Evolutionary conservation across 2,113 vertebrate genomes (phyloP), one percentile per base, ranked within the genome.

Genomic region (Tapirus terrestris): DNA sequence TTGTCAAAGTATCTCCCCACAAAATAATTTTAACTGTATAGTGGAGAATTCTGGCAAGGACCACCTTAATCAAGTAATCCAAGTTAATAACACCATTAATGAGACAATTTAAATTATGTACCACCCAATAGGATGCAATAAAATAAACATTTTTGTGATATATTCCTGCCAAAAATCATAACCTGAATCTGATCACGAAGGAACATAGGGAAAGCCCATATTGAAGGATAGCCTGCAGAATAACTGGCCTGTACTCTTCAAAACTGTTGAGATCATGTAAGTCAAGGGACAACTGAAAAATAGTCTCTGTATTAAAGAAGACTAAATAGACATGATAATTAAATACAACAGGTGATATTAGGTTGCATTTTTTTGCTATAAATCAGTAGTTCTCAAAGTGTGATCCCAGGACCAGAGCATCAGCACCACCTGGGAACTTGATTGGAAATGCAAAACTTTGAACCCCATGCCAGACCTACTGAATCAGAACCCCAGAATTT

Each of bases 331-430:
- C 27, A 31, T 77, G 39, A 45, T 85, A 56, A 63, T 81, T 89
- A 91, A 97, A 89, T 80, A 27, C 21, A 58, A 77, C 13, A 18
- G 86, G n/a, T 94, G 56, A 68, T 76, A 51, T 95, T 95, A 12
- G 25, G 85, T 72, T 61, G 43, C 4, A 25, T 73, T 88, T 72
- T 96, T 80, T 77, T 88, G 18, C 45, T 85, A 9, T 65, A 83
- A 72, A 92, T 12, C 39, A 51, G 51, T 61, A 39, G 12, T 82
- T 95, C 33, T 97, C 29, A 56, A 84, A 81, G 27, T 91, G 33
- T 81, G 8, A 51, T n/a, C 56, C 21, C 3, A 93, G 65, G 31
- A 81, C 27, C 27, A 88, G 45, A 76, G 7, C n/a, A 79, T 95
- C 14, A 67, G 70, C 20, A 43, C 18, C 51, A 51, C 20, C 70